These are phyloP conservation scores for Spilarctia lutea DNA, from an alignment of 2,888 invertebrate genomes.

Conservation along the genomic window DNA sequence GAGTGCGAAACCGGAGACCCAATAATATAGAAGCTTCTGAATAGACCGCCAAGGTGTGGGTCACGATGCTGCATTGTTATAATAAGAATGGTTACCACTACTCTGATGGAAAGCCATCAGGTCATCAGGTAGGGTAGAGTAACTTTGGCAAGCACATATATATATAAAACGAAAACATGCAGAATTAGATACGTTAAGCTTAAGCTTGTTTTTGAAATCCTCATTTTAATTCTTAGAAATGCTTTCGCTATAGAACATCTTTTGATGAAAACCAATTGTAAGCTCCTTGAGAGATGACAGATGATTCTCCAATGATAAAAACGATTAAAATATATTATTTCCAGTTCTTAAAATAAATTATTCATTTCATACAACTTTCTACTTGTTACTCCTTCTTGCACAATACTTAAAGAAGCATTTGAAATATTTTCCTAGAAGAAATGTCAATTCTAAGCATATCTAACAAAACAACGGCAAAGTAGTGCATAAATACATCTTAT, in stretches of 20 bases:
- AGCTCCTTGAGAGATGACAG: too few species aligned
- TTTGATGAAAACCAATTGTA: too few species aligned
- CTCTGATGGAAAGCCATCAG: too few species aligned
- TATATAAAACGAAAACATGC: background rate
- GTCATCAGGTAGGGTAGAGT: too few species aligned
- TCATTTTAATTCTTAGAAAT: background rate
- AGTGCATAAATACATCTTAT: background rate
- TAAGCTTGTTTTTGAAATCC: background rate
- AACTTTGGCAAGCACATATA: too few species aligned
- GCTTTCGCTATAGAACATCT: background rate
- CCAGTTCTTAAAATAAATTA: background rate
- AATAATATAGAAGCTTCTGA: too few species aligned
- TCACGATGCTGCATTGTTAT: too few species aligned
- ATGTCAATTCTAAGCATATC: background rate
- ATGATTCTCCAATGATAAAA: background rate
- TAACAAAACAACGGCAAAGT: background rate
- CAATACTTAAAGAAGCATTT: background rate
- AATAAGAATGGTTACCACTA: too few species aligned
- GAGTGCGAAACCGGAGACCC: too few species aligned
- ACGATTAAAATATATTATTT: background rate
- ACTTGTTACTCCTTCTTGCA: background rate
- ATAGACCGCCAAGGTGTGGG: too few species aligned
- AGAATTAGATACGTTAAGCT: background rate
- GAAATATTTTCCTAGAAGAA: background rate
- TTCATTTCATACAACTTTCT: background rate